Evolutionary conservation across 2,888 invertebrate genomes (phyloP).

Genomic region (Balanococcus diminutus): DNA sequence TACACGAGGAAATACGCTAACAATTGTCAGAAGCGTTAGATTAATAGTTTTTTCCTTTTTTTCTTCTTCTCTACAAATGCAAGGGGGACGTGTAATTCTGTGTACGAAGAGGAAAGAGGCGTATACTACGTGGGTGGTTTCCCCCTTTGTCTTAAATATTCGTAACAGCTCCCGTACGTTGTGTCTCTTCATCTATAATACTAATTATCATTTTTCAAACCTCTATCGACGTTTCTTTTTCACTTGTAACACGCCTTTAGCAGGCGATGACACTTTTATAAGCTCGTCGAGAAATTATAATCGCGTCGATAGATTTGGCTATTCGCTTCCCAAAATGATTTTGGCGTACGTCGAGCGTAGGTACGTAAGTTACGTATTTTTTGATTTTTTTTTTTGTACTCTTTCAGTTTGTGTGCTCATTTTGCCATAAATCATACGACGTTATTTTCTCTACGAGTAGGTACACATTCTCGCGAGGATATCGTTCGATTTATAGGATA

Average conservation of each 20-base stretch:
- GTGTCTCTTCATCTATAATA: not conserved
- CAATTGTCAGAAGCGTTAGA: conserved; percentile 49
- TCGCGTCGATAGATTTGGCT: conserved; percentile 4
- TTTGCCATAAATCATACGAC: not conserved
- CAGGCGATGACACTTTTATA: conserved; percentile 23
- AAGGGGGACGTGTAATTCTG: not conserved
- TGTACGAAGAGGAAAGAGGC: conserved; percentile 21
- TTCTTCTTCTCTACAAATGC: not conserved
- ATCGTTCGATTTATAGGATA: not conserved
- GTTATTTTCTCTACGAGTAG: not conserved
- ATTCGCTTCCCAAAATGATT: not conserved
- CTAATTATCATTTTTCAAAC: conserved; percentile 25
- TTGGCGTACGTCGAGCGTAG: too few relatives aligned
- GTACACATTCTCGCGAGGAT: too few relatives aligned
- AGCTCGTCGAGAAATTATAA: not conserved
- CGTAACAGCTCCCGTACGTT: not conserved
- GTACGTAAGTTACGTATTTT: too few relatives aligned
- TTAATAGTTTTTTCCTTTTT: conserved; percentile 45
- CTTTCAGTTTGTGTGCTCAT: not conserved
- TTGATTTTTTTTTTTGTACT: not conserved
- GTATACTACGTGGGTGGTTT: conserved; percentile 49
- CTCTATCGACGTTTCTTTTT: not conserved
- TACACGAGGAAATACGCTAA: conserved; percentile 45
- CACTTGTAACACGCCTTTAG: not conserved
- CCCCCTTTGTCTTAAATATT: not conserved